phyloP scores from a whole-genome alignment of 1,140 invertebrate species.

The Bombus huntii region DNA sequence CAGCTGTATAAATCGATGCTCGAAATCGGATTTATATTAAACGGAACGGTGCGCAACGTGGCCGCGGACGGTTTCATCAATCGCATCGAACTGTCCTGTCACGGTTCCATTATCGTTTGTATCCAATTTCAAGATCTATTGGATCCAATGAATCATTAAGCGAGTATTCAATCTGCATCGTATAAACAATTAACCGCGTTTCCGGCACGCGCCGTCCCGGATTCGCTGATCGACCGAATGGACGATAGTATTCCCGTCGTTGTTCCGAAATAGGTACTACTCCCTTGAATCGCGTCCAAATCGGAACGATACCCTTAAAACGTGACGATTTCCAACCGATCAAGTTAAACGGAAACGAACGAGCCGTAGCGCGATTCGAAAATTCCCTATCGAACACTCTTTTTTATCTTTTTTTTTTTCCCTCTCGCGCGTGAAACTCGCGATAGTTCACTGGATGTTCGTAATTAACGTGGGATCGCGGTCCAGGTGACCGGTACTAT shows the following conservation, averaged over 20 bases:
- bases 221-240: neutral
- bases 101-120: slow-evolving; percentile 57
- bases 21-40: slow-evolving; percentile 17
- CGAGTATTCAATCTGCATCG: slow-evolving; percentile 46
- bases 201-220: neutral
- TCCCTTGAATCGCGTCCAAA: neutral
- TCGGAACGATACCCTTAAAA: neutral
- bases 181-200: slow-evolving; percentile 59
- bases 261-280: neutral
- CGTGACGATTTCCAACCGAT: neutral
- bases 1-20: neutral
- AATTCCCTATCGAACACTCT: neutral
- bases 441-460: neutral
- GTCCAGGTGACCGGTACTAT: neutral
- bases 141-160: slow-evolving; percentile 60
- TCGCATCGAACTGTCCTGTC: slow-evolving; percentile 41
- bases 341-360: neutral
- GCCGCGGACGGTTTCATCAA: slow-evolving; percentile 46
- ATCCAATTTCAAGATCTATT: slow-evolving; percentile 58
- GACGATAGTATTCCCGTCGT: neutral
- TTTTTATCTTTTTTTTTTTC: neutral
- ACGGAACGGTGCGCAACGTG: neutral
- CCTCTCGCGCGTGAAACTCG: neutral
- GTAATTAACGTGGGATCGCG: slow-evolving; percentile 39
- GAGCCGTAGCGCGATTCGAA: neutral